phyloP scores from a whole-genome alignment of 2,888 invertebrate genomes.

The Chalcis sispes region DNA sequence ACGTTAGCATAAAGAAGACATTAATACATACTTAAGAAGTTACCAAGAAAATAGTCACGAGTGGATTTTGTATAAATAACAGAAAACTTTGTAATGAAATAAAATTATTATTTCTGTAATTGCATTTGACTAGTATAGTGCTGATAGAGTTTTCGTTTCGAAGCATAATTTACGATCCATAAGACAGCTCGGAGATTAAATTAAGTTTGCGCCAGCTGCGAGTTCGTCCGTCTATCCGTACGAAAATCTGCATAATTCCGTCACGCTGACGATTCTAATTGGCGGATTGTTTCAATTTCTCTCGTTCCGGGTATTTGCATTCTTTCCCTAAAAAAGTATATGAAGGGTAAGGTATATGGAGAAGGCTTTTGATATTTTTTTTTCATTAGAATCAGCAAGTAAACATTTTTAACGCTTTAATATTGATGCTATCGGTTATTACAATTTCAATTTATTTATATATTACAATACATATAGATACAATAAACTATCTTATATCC shows the following conservation, averaged over 20 bases:
- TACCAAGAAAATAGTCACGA: neutral
- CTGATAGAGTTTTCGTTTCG: constrained; percentile 6
- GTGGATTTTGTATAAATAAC: constrained; percentile 1
- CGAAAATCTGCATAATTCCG: constrained; percentile 75
- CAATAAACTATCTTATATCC: too few relatives aligned
- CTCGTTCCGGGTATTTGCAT: neutral
- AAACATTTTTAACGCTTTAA: neutral
- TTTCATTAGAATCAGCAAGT: too few relatives aligned
- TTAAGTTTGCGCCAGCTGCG: constrained; percentile 74
- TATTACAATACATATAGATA: too few relatives aligned
- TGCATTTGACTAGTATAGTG: constrained; percentile 1
- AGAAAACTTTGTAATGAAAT: constrained; percentile 10
- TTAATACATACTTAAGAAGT: neutral
- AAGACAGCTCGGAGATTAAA: constrained; percentile 73
- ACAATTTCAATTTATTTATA: too few relatives aligned
- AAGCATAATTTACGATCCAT: constrained; percentile 2
- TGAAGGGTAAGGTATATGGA: neutral
- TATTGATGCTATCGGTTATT: too few relatives aligned
- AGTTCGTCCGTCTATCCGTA: constrained; percentile 65
- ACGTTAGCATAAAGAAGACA: too few relatives aligned
- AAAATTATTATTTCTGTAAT: constrained; percentile 3
- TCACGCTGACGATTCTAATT: constrained; percentile 75
- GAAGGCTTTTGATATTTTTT: too few relatives aligned
- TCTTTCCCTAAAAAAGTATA: neutral
- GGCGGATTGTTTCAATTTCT: constrained; percentile 74